Evolutionary conservation across 2,797 vertebrate species (phyloP).

Genomic region (Malurus leucopterus): DNA sequence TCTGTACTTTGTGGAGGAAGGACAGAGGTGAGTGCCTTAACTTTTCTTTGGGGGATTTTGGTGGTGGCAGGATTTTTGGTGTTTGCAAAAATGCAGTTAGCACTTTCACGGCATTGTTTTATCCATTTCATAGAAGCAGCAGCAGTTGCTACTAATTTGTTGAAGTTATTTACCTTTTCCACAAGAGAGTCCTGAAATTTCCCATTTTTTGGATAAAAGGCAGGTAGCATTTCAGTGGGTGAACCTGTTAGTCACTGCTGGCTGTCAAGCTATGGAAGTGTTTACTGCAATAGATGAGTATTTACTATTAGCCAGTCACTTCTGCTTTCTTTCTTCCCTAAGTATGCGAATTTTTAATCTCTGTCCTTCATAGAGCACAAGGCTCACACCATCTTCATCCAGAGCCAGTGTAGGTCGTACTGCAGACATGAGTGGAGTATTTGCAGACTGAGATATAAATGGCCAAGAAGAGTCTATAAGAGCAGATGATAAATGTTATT

Average conservation of each 20-base stretch:
- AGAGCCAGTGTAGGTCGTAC: not conserved
- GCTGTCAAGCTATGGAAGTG: not conserved
- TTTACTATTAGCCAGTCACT: not conserved
- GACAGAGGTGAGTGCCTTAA: slow-evolving; percentile 82
- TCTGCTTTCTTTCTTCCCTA: not conserved
- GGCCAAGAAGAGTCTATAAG: not conserved
- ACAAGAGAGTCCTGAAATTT: not conserved
- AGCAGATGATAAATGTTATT: not conserved
- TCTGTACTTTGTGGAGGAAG: slow-evolving; percentile 90
- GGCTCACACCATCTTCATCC: not conserved
- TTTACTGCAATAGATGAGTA: not conserved
- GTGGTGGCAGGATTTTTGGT: not conserved
- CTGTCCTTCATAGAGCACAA: not conserved
- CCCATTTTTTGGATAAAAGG: not conserved
- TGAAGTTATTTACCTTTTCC: not conserved
- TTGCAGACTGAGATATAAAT: not conserved
- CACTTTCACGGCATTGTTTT: not conserved
- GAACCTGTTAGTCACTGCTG: not conserved
- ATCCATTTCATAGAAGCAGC: not conserved
- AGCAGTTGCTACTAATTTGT: not conserved
- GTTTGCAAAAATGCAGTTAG: not conserved
- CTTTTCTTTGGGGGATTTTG: not conserved
- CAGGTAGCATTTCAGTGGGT: not conserved
- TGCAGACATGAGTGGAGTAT: too few species aligned
- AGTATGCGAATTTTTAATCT: not conserved